Evolutionary conservation across 1,140 invertebrate species (phyloP).

Genomic region (Micrasema minimum): DNA sequence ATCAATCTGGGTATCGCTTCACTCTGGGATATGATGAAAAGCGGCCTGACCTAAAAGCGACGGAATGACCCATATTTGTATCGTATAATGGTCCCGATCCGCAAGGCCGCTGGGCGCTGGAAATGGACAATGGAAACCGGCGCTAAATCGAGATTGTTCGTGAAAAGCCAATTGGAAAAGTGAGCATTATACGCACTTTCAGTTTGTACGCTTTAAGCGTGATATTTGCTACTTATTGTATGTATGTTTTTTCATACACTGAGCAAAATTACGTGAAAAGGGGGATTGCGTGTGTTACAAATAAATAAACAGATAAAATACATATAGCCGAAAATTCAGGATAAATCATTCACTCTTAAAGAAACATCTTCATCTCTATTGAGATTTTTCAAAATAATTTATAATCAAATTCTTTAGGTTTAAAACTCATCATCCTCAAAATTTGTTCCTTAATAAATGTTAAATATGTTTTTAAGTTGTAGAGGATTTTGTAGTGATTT

Average conservation of each 20-base stretch:
- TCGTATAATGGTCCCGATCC: neutral
- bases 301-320: neutral
- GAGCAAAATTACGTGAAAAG: neutral
- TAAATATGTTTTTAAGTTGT: too few relatives aligned
- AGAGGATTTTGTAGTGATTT: too few relatives aligned
- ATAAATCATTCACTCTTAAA: too few relatives aligned
- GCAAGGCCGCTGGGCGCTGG: conserved; percentile 6
- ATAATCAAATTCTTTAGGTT: too few relatives aligned
- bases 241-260: neutral
- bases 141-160: neutral
- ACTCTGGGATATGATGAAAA: neutral
- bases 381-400: too few relatives aligned
- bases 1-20: conserved; percentile 6
- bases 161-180: neutral
- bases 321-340: too few relatives aligned
- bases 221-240: neutral
- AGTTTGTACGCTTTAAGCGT: neutral
- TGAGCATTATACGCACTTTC: neutral
- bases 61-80: conserved; percentile 17
- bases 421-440: too few relatives aligned
- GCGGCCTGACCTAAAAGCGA: conserved; percentile 14
- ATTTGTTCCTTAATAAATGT: too few relatives aligned
- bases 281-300: neutral
- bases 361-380: too few relatives aligned
- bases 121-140: neutral